phyloP scores from a whole-genome alignment of 1,140 invertebrate genomes.

The Triops cancriformis region DNA sequence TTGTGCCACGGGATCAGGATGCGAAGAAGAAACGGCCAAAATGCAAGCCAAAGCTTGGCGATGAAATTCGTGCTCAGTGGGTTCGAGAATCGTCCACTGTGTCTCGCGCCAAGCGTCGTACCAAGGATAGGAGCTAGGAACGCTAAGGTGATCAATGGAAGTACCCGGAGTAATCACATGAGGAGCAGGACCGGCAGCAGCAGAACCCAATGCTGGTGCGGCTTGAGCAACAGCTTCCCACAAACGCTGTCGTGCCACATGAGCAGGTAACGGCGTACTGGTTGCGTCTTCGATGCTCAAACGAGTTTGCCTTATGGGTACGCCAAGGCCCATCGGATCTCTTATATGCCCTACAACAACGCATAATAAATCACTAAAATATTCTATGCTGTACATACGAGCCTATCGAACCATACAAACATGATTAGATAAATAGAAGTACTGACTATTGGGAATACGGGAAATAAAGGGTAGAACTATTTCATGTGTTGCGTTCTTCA shows the following conservation, averaged over 20 bases:
- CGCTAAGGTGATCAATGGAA: slow-evolving; percentile 44
- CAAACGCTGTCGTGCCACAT: slow-evolving; percentile 70
- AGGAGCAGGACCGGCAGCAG: slow-evolving; percentile 29
- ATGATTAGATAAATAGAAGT: too few relatives aligned
- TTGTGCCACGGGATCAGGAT: slow-evolving; percentile 68
- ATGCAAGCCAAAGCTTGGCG: slow-evolving; percentile 85
- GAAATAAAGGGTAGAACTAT: too few relatives aligned
- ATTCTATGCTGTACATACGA: too few relatives aligned
- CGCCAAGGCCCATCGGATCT: slow-evolving; percentile 65
- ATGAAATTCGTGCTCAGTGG: slow-evolving; percentile 90
- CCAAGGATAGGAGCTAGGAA: slow-evolving; percentile 78
- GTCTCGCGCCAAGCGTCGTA: slow-evolving; percentile 90
- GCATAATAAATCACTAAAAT: slow-evolving; percentile 21
- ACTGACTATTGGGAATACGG: too few relatives aligned
- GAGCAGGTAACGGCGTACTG: slow-evolving; percentile 67
- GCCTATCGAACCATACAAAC: too few relatives aligned
- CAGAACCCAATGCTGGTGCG: slow-evolving; percentile 53
- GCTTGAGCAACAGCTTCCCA: slow-evolving; percentile 73
- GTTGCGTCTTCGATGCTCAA: slow-evolving; percentile 73
- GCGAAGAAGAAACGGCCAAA: slow-evolving; percentile 66
- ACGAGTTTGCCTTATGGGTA: slow-evolving; percentile 66
- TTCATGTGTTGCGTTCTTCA: too few relatives aligned
- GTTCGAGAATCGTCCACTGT: slow-evolving; percentile 53
- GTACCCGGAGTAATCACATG: slow-evolving; percentile 28
- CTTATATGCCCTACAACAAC: slow-evolving; percentile 60